A percentile compares a stretch with the other conserved stretches of the same genome.
Evolutionary conservation across 2,888 invertebrate species (phyloP).

Genomic region (Adineta ricciae): DNA sequence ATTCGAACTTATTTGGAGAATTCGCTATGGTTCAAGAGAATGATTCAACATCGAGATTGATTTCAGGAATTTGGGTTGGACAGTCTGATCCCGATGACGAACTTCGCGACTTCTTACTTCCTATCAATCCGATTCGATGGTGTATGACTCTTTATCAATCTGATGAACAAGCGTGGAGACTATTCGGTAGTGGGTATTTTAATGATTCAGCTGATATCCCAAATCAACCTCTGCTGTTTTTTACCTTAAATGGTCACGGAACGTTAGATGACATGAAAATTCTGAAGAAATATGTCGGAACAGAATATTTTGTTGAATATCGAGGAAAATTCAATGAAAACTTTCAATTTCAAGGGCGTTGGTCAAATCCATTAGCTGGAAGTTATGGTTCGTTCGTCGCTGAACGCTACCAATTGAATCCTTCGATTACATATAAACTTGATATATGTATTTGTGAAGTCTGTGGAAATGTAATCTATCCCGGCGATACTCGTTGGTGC

Average conservation of each 20-base stretch:
- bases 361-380: not conserved
- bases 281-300: not conserved
- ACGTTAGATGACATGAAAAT: not conserved
- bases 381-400: not conserved
- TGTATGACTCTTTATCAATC: not conserved
- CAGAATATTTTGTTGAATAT: not conserved
- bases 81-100: not conserved
- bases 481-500: not conserved
- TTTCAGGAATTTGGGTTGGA: not conserved
- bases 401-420: not conserved
- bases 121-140: slow-evolving; percentile 10
- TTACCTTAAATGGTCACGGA: not conserved
- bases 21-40: not conserved
- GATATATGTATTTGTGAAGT: slow-evolving; percentile 14
- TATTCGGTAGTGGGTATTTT: slow-evolving; percentile 3
- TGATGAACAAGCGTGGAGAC: not conserved
- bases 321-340: not conserved
- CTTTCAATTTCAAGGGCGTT: not conserved
- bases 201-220: slow-evolving; percentile 16
- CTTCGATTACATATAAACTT: not conserved
- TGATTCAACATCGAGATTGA: not conserved
- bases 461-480: not conserved
- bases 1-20: not conserved
- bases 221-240: not conserved
- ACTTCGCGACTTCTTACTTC: not conserved